Evolutionary conservation across 2,888 invertebrate genomes (phyloP).

Genomic region (Nomada hirtipes): DNA sequence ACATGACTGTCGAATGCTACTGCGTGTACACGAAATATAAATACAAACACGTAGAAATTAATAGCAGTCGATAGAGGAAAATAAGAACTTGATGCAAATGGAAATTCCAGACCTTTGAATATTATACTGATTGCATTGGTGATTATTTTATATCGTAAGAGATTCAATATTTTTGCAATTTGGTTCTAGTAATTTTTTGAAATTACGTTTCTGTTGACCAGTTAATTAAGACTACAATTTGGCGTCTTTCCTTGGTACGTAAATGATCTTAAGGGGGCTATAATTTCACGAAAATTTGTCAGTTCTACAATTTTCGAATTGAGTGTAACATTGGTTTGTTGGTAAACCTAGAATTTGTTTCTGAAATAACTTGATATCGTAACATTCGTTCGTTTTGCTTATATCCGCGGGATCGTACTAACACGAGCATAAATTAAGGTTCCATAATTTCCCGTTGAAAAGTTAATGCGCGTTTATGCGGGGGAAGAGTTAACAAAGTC

Average conservation of each 20-base stretch:
- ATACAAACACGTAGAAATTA: not conserved
- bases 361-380: too few species aligned
- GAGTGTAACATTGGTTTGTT: not conserved
- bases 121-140: not conserved
- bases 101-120: not conserved
- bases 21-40: not conserved
- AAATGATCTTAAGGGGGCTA: too few species aligned
- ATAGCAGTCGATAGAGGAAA: not conserved
- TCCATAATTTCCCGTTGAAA: constrained; percentile 19
- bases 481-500: constrained; percentile 29
- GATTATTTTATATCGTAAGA: too few species aligned
- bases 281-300: too few species aligned
- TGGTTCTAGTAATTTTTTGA: too few species aligned
- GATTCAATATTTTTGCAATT: too few species aligned
- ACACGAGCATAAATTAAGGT: not conserved
- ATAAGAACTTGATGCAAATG: not conserved
- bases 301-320: not conserved
- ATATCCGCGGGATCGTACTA: not conserved
- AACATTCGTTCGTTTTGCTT: not conserved
- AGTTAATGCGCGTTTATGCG: constrained; percentile 21
- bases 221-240: too few species aligned
- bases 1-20: constrained; percentile 70
- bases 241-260: too few species aligned
- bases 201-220: too few species aligned
- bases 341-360: not conserved